Percentiles rank a stretch among this genome's conserved stretches.
Conservation (phyloP, 30 jellyfish, hydroid and myxozoan genomes). For the Turritopsis rubra region DNA sequence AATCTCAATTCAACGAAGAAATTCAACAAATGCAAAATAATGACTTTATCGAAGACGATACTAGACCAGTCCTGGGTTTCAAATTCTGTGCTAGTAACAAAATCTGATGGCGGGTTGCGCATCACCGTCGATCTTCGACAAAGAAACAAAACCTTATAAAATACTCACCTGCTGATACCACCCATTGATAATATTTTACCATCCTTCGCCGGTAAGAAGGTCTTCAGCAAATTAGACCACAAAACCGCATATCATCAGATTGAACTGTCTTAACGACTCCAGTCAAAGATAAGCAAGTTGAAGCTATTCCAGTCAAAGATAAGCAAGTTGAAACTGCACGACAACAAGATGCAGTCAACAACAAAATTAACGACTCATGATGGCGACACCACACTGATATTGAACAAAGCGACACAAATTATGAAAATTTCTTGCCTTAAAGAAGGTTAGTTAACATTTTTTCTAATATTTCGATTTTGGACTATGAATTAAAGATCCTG, state of each 20-base stretch:
- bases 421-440: no score
- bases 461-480: no score
- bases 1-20: constrained; percentile 32
- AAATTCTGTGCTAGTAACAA: constrained; percentile 49
- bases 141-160: constrained; percentile 29
- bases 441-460: no score
- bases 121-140: constrained; percentile 46
- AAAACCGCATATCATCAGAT: constrained; percentile 14
- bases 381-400: no score
- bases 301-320: no score
- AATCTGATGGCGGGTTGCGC: constrained; percentile 49
- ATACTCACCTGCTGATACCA: constrained; percentile 44
- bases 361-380: no score
- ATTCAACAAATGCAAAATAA: constrained; percentile 37
- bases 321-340: no score
- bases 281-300: no score
- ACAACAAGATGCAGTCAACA: no score
- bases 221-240: constrained; percentile 14
- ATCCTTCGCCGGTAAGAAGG: constrained; percentile 15
- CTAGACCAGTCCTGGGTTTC: constrained; percentile 61
- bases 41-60: constrained; percentile 41
- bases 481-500: no score
- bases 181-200: constrained; percentile 17
- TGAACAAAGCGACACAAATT: no score
- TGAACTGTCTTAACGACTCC: no score